phyloP scores from a whole-genome alignment of 2,113 vertebrate species.

The Caracal caracal region DNA sequence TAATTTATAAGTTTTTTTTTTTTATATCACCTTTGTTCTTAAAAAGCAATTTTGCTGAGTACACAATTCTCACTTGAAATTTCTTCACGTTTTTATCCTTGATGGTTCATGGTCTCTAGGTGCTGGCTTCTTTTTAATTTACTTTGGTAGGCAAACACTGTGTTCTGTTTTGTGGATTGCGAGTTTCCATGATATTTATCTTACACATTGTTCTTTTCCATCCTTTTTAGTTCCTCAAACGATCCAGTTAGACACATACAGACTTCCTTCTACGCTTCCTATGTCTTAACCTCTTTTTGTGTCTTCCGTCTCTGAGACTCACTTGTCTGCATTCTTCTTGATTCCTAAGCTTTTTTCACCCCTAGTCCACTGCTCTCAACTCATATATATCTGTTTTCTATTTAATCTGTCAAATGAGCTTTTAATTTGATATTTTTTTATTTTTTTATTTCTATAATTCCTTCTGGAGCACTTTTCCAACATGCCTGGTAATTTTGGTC shows the following conservation, averaged over 20 bases:
- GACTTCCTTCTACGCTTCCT: background rate
- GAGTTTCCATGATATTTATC: background rate
- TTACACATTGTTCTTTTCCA: background rate
- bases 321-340: background rate
- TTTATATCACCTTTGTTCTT: background rate
- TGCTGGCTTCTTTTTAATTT: background rate
- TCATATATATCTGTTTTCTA: background rate
- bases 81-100: background rate
- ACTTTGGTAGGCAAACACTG: background rate
- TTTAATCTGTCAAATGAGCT: background rate
- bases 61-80: background rate
- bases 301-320: background rate
- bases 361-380: background rate
- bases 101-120: background rate
- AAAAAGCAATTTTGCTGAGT: background rate
- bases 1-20: background rate
- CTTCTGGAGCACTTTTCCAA: background rate
- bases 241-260: background rate
- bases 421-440: background rate
- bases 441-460: background rate
- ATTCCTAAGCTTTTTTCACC: background rate
- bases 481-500: background rate
- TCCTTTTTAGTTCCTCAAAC: background rate
- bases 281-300: background rate
- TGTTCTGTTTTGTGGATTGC: background rate